phyloP scores from a whole-genome alignment of 2,113 vertebrate genomes.

The Rafetus swinhoei region DNA sequence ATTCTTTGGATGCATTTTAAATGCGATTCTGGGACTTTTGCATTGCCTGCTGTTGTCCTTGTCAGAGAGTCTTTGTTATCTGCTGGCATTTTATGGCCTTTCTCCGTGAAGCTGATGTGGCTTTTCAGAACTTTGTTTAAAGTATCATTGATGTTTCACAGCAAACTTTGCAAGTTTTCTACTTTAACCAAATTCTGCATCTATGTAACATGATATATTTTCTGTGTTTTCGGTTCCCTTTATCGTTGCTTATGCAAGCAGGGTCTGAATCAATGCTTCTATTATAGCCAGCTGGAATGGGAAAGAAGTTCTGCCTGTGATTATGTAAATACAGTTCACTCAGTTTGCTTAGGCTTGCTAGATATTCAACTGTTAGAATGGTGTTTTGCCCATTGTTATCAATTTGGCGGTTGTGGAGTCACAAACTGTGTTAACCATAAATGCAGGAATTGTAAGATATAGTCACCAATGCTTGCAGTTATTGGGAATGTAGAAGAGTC shows the following conservation, averaged over 20 bases:
- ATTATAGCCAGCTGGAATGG: too few relatives aligned
- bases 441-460: too few relatives aligned
- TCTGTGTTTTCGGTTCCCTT: neutral
- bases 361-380: too few relatives aligned
- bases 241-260: neutral
- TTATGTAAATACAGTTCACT: too few relatives aligned
- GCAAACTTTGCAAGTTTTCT: neutral
- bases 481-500: too few relatives aligned
- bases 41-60: neutral
- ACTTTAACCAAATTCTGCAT: slow-evolving; percentile 16
- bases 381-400: too few relatives aligned
- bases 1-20: neutral
- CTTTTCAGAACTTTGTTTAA: slow-evolving; percentile 39
- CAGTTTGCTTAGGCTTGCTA: too few relatives aligned
- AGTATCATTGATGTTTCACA: slow-evolving; percentile 25
- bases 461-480: too few relatives aligned
- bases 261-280: too few relatives aligned
- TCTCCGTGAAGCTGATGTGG: slow-evolving; percentile 40
- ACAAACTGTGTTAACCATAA: too few relatives aligned
- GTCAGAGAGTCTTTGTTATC: slow-evolving; percentile 30
- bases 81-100: slow-evolving; percentile 61
- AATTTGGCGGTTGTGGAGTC: too few relatives aligned
- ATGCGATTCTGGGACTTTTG: neutral
- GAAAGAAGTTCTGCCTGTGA: too few relatives aligned
- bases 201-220: neutral